Percentiles rank a stretch among this genome's conserved stretches.
Evolutionary conservation across 2,888 invertebrate genomes (phyloP).

Genomic region (Plemyria rubiginata): DNA sequence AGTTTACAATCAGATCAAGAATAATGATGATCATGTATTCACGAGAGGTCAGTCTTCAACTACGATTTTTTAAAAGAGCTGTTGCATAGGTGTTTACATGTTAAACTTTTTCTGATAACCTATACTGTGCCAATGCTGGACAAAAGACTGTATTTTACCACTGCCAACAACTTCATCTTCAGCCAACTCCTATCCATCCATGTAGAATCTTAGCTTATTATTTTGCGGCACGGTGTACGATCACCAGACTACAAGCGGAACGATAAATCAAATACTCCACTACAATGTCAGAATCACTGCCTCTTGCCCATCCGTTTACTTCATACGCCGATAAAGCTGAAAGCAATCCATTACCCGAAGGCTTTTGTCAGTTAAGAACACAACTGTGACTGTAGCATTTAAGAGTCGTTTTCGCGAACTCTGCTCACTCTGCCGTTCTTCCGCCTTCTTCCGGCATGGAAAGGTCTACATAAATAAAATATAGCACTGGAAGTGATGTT

Average conservation of each 20-base stretch:
- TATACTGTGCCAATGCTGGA: not conserved
- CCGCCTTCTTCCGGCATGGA: constrained; percentile 7
- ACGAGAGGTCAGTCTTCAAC: too few relatives aligned
- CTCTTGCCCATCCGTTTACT: constrained; percentile 19
- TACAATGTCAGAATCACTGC: constrained; percentile 24
- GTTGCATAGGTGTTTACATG: too few relatives aligned
- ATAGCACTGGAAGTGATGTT: not conserved
- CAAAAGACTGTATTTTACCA: not conserved
- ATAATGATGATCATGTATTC: too few relatives aligned
- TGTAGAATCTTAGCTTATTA: not conserved
- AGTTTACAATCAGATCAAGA: too few relatives aligned
- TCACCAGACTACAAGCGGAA: not conserved
- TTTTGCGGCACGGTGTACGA: not conserved
- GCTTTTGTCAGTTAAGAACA: constrained; percentile 26
- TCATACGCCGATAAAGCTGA: constrained; percentile 27
- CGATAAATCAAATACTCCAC: constrained; percentile 27
- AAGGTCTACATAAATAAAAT: not conserved
- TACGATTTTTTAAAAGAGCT: too few relatives aligned
- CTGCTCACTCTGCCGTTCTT: constrained; percentile 15
- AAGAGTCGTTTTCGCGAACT: constrained; percentile 9
- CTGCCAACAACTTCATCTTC: not conserved
- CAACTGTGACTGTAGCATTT: constrained; percentile 5
- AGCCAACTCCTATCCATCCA: not conserved
- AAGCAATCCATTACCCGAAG: constrained; percentile 31
- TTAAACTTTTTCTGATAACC: too few relatives aligned